Conservation (phyloP, 1,140 invertebrate genomes). For the Hyles vespertilio region DNA sequence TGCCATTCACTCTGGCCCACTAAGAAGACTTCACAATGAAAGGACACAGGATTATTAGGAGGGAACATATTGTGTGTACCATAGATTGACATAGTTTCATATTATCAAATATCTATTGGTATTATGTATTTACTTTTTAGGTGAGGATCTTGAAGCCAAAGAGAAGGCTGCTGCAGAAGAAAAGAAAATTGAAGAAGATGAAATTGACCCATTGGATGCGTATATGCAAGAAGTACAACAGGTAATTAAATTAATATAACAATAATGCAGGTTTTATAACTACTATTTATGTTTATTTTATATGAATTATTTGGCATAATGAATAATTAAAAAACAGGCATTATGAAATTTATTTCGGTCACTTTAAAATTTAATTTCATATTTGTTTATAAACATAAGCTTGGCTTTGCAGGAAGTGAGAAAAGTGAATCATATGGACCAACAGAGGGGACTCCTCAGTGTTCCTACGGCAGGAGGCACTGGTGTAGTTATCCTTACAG, state of each 20-base stretch:
- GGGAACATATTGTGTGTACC: too few species aligned
- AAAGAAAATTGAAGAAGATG: constrained; percentile 77
- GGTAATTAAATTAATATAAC: constrained; percentile 23
- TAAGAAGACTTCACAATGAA: too few species aligned
- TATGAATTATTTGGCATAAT: too few species aligned
- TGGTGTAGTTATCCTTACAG: constrained; percentile 90
- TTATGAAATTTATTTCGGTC: too few species aligned
- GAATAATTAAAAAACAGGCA: too few species aligned
- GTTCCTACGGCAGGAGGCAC: constrained; percentile 60
- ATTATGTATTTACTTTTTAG: constrained; percentile 39
- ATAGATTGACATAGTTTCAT: too few species aligned
- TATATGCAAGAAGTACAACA: constrained; percentile 90
- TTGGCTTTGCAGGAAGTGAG: constrained; percentile 85
- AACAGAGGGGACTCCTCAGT: constrained; percentile 69
- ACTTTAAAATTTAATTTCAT: not conserved
- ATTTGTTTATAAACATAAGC: not conserved
- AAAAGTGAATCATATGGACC: constrained; percentile 90
- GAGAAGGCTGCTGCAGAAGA: constrained; percentile 55
- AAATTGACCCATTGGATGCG: constrained; percentile 97
- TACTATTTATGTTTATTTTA: too few species aligned
- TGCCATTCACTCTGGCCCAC: too few species aligned
- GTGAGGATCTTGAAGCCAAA: constrained; percentile 64
- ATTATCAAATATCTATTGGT: too few species aligned
- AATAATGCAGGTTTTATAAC: too few species aligned
- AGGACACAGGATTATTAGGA: too few species aligned